Evolutionary conservation across 2,888 invertebrate genomes (phyloP), one percentile per base, ranked within the genome.

Genomic region (Drosophila testacea): DNA sequence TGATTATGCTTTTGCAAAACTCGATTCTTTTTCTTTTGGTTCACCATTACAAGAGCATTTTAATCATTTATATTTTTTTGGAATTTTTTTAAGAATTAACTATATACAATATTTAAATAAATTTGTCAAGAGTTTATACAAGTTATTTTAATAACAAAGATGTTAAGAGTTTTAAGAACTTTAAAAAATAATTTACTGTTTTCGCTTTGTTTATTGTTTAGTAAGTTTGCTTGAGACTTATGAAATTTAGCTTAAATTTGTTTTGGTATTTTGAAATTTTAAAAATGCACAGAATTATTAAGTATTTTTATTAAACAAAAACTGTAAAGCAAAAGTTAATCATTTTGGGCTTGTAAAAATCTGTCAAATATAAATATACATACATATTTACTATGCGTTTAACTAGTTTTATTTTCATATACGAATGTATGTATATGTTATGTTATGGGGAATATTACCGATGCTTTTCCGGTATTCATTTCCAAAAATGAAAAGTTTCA

Each of bases 1-100:
- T 83, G 68, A 85, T 85, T 63, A 73, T 61, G 65, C 66, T 59
- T 44, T 63, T 73, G 67, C 75, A 68, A 62, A 73, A 69, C 56
- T 68, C 56, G 50, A 56, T 50, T 50, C 32, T 11, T 34, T 34
- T 22, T 16, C 38, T 39, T 59, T 63, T 66, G 59, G 59, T 72
- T 61, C 59, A 55, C 64, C 62, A 71, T 73, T 67, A 64, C 59
- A 50, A 61, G 60, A 74, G 66, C 57, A 57, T 60, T 71, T 55
- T 36, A 41, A 50, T 59, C 39, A 32, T 64, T 50, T 46, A 38
- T 41, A 10, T 30, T 4, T 32, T 13, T n/a, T 38, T 10, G 1
- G 2, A 22, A 22, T 22, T 55, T 46, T 44, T 28, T 61, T 62
- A 55, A 56, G 62, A 63, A 60, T 52, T 62, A 69, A 41, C 59